Evolutionary conservation across 2,113 vertebrate genomes (phyloP), one percentile per base, ranked within the genome.

Genomic region (Aplodontia rufa): DNA sequence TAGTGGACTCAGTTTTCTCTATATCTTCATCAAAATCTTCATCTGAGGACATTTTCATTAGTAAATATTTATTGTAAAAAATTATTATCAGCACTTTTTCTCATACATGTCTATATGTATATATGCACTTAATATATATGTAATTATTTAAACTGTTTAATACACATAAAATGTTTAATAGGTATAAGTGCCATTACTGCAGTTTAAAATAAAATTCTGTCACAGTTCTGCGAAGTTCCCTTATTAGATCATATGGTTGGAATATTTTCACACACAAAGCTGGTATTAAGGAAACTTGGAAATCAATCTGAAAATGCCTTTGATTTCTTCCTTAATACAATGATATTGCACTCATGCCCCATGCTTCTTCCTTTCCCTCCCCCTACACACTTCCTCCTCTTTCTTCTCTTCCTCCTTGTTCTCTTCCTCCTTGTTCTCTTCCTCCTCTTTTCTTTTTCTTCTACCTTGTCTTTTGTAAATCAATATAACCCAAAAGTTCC

Each of bases 401-500:
- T 24, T 1, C 13, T 4, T 53, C 40, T 17, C 6, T 16, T 1
- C n/a, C 1, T 32, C 6, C 35, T 42, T 7, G 11, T 8, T 37
- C 35, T 8, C 19, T 35, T 1, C 4, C 32, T 9, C 20, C 8
- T 55, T 51, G 17, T 55, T 20, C 19, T 37, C 14, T 4, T 68
- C 11, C 3, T 42, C 3, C 16, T 7, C 20, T 72, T 37, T 37
- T 0, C 12, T 64, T 72, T 49, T 58, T 58, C 12, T 90, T 81
- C 19, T 22, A 60, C 8, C 30, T 68, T 79, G 10, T 74, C 30
- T 35, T 47, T 68, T 83, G 24, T 83, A 76, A 94, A 58, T 58
- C 3, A 55, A 0, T 55, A 51, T 28, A 76, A 32, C 69, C 53
- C 7, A 24, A 94, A 66, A 26, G 40, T 71, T 58, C 22, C 79